These are phyloP conservation scores for Drosophila baimaii DNA, from an alignment of 1,140 invertebrate species.

Conservation along the genomic window DNA sequence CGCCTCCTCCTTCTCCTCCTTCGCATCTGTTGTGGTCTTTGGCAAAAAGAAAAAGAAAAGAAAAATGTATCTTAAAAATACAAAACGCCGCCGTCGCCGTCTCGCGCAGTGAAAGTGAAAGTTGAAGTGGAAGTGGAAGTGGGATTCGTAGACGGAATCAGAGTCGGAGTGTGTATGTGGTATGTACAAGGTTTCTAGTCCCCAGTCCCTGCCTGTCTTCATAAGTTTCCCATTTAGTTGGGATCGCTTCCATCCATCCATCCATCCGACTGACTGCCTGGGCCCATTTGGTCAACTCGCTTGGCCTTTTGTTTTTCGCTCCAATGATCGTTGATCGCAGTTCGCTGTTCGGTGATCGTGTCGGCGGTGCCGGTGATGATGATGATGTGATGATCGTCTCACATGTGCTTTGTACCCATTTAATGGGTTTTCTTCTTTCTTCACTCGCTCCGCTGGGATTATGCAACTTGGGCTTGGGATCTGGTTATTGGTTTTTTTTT, in stretches of 20 bases:
- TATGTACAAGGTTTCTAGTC: constrained; percentile 58
- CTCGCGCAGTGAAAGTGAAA: constrained; percentile 74
- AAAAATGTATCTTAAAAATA: constrained; percentile 47
- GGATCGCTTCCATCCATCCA: constrained; percentile 21
- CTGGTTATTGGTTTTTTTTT: constrained; percentile 12
- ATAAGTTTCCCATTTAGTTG: constrained; percentile 45
- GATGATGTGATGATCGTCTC: constrained; percentile 35
- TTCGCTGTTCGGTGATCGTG: neutral
- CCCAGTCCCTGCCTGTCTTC: constrained; percentile 29
- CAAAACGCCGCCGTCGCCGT: constrained; percentile 16
- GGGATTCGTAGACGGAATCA: constrained; percentile 17
- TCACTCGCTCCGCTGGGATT: constrained; percentile 20
- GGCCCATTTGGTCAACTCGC: constrained; percentile 46
- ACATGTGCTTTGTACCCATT: constrained; percentile 43
- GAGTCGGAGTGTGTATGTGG: constrained; percentile 36
- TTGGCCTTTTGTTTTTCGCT: constrained; percentile 56
- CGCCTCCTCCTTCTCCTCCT: neutral
- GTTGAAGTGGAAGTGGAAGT: constrained; percentile 32
- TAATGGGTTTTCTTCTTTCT: constrained; percentile 58
- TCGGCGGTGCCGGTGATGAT: constrained; percentile 2
- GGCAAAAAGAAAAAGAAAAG: constrained; percentile 70
- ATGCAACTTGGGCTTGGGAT: constrained; percentile 40
- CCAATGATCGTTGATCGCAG: constrained; percentile 9
- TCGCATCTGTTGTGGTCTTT: constrained; percentile 61
- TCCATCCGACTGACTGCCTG: neutral